Percentiles rank a stretch among this genome's conserved stretches.
These are phyloP conservation scores for Mizuhopecten yessoensis DNA, from an alignment of 1,140 invertebrate species.

Conservation along the genomic window DNA sequence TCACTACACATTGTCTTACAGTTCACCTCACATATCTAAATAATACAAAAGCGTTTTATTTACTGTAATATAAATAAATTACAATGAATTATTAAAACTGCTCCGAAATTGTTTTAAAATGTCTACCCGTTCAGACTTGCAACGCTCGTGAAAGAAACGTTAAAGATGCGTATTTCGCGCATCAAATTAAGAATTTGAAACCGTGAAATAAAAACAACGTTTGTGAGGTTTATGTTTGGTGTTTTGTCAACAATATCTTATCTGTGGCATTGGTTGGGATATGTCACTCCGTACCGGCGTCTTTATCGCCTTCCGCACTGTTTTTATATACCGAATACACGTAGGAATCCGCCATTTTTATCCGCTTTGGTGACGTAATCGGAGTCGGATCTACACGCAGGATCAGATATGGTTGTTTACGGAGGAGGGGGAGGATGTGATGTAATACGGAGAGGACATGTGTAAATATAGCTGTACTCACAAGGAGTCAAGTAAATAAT, in stretches of 20 bases:
- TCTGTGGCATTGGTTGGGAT: constrained; percentile 27
- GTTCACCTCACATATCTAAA: no score
- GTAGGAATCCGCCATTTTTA: neutral
- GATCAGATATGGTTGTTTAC: neutral
- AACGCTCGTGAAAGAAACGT: neutral
- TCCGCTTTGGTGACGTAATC: constrained; percentile 4
- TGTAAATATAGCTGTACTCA: neutral
- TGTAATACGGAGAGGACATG: neutral
- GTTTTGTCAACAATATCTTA: constrained; percentile 34
- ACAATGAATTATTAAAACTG: no score
- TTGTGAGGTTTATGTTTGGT: neutral
- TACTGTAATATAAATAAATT: no score
- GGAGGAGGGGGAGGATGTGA: neutral
- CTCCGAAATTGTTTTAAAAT: no score
- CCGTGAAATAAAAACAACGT: neutral
- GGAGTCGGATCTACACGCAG: neutral
- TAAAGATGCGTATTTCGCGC: neutral
- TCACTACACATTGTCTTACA: no score
- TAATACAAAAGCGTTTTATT: no score
- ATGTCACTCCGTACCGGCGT: neutral
- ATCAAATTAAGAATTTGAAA: neutral
- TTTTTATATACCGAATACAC: neutral
- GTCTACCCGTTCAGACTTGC: no score
- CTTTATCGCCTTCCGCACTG: neutral
- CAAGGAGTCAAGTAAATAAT: neutral